phyloP scores from a whole-genome alignment of 2,888 invertebrate species.

The Priapulus caudatus region DNA sequence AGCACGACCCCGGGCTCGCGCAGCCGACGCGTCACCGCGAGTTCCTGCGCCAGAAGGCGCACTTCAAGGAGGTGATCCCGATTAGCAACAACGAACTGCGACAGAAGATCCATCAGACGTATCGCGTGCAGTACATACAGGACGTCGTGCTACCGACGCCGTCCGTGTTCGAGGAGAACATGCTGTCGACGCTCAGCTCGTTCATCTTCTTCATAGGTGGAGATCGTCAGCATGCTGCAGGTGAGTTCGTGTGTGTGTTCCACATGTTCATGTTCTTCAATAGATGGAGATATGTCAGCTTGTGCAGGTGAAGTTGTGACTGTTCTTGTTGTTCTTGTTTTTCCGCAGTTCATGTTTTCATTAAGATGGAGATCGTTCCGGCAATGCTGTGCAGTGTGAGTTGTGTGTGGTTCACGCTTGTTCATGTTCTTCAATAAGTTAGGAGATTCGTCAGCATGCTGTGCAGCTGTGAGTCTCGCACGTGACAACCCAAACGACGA shows the following conservation, averaged over 20 bases:
- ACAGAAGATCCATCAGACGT: constrained; percentile 98
- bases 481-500: no score
- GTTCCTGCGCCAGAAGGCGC: constrained; percentile 81
- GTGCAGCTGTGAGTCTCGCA: no score
- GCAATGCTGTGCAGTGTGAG: no score
- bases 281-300: no score
- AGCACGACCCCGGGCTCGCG: constrained; percentile 67
- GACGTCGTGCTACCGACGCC: constrained; percentile 98
- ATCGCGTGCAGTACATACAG: constrained; percentile 93
- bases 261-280: no score
- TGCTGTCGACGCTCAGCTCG: constrained; percentile 90
- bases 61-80: constrained; percentile 56
- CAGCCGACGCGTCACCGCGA: constrained; percentile 86
- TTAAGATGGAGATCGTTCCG: no score
- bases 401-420: no score
- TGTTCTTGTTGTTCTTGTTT: no score
- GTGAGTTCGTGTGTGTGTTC: constrained; percentile 39
- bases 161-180: constrained; percentile 97
- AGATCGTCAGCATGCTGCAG: constrained; percentile 88
- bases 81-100: constrained; percentile 86
- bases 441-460: no score
- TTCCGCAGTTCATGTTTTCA: no score
- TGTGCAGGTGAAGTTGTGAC: no score
- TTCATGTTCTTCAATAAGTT: no score
- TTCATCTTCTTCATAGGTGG: constrained; percentile 99